Base-by-base conservation (phyloP, 1,140 invertebrate species). In the Nymphalis io region DNA sequence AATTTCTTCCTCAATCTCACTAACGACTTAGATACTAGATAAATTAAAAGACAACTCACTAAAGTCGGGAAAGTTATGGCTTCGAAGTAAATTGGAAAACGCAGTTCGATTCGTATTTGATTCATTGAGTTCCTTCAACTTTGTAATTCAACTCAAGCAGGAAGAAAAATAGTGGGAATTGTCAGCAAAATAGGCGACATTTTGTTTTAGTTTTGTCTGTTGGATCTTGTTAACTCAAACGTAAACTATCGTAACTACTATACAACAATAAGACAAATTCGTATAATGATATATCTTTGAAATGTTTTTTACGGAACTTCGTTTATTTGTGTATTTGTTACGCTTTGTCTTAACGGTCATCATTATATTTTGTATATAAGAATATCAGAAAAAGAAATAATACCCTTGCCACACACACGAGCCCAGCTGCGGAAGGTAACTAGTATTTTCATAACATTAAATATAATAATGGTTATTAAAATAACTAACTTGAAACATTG, bases 51-150 rank as follows among this genome's bases (percentile, higher is more conserved):
- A 10, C 16, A 48, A 5, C 16, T 48, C 16, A n/a, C 4, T n/a
- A n/a, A 61, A 62, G 60, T 51, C 33, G 3, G 10, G 10, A 18
- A 51, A 53, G 60, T 61, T 61, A 62, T 15, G 33, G 40, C 39
- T 23, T 23, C 23, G 46, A 13, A 62, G 27, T 62, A 62, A 62
- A 62, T 62, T 62, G 60, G 60, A 48, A 62, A 38, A 20, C 44
- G 60, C 46, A 51, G 44, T 18, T 12, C 18, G 15, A 27, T 16
- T 62, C 11, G 21, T n/a, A n/a, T 46, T 40, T 60, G 60, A 62
- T 62, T 62, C 51, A 62, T 62, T 20, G 60, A 51, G 60, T 20
- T 51, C 33, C 60, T 38, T 13, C 60, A 44, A 62, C 21, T 62
- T 18, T n/a, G 23, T 23, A 62, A 62, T 62, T 38, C 44, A 44